These are phyloP conservation scores for Drosophila tsacasi DNA, from an alignment of 1,140 invertebrate species.

Conservation along the genomic window DNA sequence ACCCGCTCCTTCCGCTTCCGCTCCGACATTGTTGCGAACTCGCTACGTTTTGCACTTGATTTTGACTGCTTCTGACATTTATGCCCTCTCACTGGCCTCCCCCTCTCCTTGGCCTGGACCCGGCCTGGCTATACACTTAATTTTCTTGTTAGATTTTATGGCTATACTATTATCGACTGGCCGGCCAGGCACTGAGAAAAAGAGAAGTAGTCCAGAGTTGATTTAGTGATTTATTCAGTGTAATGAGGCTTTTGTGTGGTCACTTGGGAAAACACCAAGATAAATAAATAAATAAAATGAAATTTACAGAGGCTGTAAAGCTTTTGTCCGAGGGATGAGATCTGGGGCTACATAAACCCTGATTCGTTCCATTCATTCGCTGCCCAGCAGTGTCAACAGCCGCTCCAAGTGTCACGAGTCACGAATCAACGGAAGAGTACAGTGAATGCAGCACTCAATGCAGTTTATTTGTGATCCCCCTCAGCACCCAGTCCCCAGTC, in stretches of 20 bases:
- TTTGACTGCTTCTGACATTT: constrained; percentile 80
- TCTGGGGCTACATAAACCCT: constrained; percentile 11
- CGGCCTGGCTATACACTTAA: constrained; percentile 58
- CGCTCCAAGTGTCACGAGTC: constrained; percentile 29
- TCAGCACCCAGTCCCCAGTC: not conserved
- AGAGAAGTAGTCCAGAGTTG: constrained; percentile 18
- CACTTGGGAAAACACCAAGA: constrained; percentile 26
- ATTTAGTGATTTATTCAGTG: constrained; percentile 68
- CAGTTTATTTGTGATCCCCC: constrained; percentile 38
- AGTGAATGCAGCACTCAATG: constrained; percentile 19
- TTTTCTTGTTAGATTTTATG: constrained; percentile 78
- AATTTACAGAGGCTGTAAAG: constrained; percentile 2
- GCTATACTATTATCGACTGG: constrained; percentile 66
- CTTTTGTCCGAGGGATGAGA: not conserved
- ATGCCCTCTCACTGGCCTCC: constrained; percentile 52
- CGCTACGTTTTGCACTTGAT: constrained; percentile 58
- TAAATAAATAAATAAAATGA: constrained; percentile 33
- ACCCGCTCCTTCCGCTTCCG: constrained; percentile 1
- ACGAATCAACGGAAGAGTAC: constrained; percentile 22
- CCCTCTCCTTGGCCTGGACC: constrained; percentile 9
- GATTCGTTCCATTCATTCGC: constrained; percentile 23
- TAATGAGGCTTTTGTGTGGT: constrained; percentile 53
- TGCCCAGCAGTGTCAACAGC: constrained; percentile 18
- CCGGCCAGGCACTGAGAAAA: constrained; percentile 31
- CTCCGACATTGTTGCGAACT: constrained; percentile 36